Base-by-base conservation (phyloP, 2,113 vertebrate genomes). In the Procapra przewalskii region DNA sequence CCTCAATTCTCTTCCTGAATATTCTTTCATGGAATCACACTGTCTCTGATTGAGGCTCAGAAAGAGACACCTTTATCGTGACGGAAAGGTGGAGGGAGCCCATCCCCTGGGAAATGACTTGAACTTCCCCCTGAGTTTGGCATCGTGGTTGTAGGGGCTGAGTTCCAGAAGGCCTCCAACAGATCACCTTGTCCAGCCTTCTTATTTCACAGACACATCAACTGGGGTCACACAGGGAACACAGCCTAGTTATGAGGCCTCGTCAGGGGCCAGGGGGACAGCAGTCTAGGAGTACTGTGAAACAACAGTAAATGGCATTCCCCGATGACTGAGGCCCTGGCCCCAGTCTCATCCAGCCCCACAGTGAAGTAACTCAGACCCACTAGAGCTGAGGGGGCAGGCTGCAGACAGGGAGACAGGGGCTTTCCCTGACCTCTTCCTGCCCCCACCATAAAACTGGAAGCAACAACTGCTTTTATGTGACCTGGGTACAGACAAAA, bases 151-250 rank as follows among this genome's bases (percentile, higher is more conserved):
- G 9, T 1, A 50, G 80, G 13, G 21, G 29, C 50, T 40, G 40
- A 84, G 21, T 88, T 64, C 89, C n/a, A 50, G 36, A 90, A 86
- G 27, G 52, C 45, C 45, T 87, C 88, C 52, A 82, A 52, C 19
- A 87, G 60, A 25, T 88, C 91, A 77, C 36, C 45, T 88, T 33
- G 54, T 13, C 21, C 75, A 57, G 54, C 11, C 23, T 33, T 81
- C 59, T n/a, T 80, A 90, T 54, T 85, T 95, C 79, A 80, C 50
- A 90, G 80, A 71, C 40, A 31, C 57, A 16, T 59, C 85, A 87
- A 86, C 91, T 54, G 75, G 45, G 83, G 6, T 54, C 92, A 62
- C 83, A 88, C 75, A 77, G 50, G 52, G 29, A 91, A 52, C 5
- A 83, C 19, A 88, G 13, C 21, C 82, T 29, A 29, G 21, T 67